Evolutionary conservation across 1,140 invertebrate species (phyloP).

Genomic region (Drosophila biarmipes): DNA sequence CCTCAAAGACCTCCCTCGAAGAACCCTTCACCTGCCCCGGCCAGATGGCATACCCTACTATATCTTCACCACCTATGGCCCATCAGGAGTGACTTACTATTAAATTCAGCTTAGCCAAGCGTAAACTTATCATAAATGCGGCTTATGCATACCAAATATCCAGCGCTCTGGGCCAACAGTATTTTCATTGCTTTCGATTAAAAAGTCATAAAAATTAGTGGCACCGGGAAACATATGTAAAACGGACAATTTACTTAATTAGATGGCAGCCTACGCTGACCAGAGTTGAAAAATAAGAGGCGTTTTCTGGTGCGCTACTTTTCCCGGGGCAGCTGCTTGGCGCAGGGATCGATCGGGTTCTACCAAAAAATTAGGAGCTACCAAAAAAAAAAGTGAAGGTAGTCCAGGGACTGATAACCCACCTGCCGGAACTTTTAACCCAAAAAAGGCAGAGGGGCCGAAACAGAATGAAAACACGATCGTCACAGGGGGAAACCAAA

Average conservation of each 20-base stretch:
- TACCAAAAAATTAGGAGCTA: constrained; percentile 59
- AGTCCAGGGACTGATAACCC: constrained; percentile 32
- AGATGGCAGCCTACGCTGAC: constrained; percentile 52
- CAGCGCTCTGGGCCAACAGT: constrained; percentile 3
- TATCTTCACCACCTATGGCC: constrained; percentile 6
- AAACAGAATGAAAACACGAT: constrained; percentile 22
- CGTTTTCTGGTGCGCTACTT: constrained; percentile 77
- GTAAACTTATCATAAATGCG: constrained; percentile 67
- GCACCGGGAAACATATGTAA: constrained; percentile 70
- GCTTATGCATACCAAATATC: constrained; percentile 52
- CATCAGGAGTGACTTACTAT: constrained; percentile 16
- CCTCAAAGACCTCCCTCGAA: neutral
- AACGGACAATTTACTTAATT: constrained; percentile 81
- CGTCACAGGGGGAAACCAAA: constrained; percentile 59
- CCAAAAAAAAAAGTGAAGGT: constrained; percentile 64
- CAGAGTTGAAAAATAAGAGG: constrained; percentile 53
- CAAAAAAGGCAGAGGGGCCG: constrained; percentile 19
- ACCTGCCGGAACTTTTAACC: constrained; percentile 74
- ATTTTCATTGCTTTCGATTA: constrained; percentile 81
- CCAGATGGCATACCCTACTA: constrained; percentile 25
- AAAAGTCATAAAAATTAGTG: constrained; percentile 71
- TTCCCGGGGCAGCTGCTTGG: constrained; percentile 38
- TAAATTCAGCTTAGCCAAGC: constrained; percentile 65
- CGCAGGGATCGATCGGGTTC: constrained; percentile 28
- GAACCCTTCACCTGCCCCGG: constrained; percentile 24